A percentile compares a stretch with the other conserved stretches of the same genome.
Conservation (phyloP, 2,797 vertebrate genomes). For the Lates japonicus region DNA sequence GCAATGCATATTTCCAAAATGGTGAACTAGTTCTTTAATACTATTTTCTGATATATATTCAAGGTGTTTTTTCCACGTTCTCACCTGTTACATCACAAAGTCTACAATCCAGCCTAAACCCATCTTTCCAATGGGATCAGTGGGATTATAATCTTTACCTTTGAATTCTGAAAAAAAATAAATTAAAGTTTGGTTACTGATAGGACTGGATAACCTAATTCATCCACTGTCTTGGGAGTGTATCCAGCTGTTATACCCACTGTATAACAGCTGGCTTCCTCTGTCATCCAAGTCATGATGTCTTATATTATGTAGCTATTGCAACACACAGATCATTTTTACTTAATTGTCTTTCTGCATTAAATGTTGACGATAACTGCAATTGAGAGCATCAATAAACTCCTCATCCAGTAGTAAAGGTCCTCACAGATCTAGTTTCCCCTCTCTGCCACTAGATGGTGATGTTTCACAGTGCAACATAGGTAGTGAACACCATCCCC, state of each 20-base stretch:
- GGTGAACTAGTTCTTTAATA: too few species aligned
- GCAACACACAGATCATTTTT: not conserved
- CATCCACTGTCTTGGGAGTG: too few species aligned
- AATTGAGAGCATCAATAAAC: not conserved
- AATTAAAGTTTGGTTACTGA: not conserved
- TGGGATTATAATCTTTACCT: not conserved
- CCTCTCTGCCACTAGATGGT: conserved; percentile 56
- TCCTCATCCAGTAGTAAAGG: not conserved
- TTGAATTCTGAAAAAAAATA: not conserved
- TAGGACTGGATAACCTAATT: not conserved
- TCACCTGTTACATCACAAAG: not conserved
- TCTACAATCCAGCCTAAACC: not conserved
- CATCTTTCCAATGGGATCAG: not conserved
- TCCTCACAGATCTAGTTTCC: not conserved
- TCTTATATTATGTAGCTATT: not conserved
- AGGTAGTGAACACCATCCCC: rapidly evolving
- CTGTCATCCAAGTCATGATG: not conserved
- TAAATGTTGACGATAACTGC: not conserved
- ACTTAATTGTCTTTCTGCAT: not conserved
- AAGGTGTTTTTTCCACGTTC: too few species aligned
- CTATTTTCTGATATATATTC: too few species aligned
- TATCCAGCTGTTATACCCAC: too few species aligned
- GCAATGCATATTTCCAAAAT: too few species aligned
- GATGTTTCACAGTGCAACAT: conserved; percentile 22
- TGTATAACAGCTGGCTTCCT: not conserved